Base-by-base conservation (phyloP, 2,113 vertebrate species). In the Harpagus bidentatus region DNA sequence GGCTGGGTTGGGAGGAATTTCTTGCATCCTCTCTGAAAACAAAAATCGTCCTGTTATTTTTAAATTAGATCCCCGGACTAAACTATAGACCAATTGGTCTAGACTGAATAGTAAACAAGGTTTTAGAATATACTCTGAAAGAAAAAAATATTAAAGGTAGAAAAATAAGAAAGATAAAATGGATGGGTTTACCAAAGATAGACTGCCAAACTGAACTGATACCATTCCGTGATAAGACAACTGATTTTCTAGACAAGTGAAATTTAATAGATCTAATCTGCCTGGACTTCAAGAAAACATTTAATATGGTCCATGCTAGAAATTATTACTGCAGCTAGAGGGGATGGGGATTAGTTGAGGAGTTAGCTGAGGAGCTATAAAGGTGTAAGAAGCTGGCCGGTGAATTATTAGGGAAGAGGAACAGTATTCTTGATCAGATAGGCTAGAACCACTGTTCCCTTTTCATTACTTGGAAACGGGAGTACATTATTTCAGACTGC, bases 241-340 rank as follows among this genome's bases (percentile, higher is more conserved):
- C 34, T 15, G 58, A 90, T 96, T 92, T 91, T 94, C 80, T 81
- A 88, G 71, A 91, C 58, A 86, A 94, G 26, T 61, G 43, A 95
- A 88, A 86, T 95, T 65, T 94, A 88, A 91, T 94, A 94, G 71
- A 95, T 91, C 13, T 88, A 86, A 86, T 94, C 71, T 91, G 6
- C 11, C 76, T 56, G 34, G 32, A 86, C 36, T 86, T 88, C 40
- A 86, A 76, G 66, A 88, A 92, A 88, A 29, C 6, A 47, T 72
- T 86, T 72, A 82, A 72, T 86, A 73, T 65, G 11, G 83, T 56
- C 53, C 18, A 69, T 61, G 14, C 40, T 69, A 56, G 47, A 94
- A 97, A 86, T 83, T 86, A n/a, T 77, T 90, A 80, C 38, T 86
- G 58, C 92, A 86, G 56, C 4, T 94, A 72, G 43, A 82, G 34